Evolutionary conservation across 2,113 vertebrate species (phyloP), one percentile per base, ranked within the genome.

Genomic region (Boleophthalmus pectinirostris): DNA sequence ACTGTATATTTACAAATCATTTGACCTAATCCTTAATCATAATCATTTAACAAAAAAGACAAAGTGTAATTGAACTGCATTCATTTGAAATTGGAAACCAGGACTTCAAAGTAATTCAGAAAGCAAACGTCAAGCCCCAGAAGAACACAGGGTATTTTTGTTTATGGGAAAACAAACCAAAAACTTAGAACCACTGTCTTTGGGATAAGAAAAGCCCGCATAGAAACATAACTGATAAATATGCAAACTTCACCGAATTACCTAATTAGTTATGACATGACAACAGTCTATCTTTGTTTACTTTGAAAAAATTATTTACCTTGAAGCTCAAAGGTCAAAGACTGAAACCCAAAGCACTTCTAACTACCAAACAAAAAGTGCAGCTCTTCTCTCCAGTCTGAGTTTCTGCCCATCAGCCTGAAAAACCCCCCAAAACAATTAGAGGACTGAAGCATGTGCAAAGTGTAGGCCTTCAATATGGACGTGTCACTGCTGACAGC

Each of bases 401-500:
- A 53, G 2, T 14, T 23, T 47, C 18, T 35, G 60, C 49, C 49
- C 38, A 45, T 56, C 64, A 60, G 51, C 45, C 35, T 1, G 45
- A 0, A 14, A 68, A 6, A 35, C n/a, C n/a, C n/a, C n/a, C n/a
- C n/a, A 5, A 68, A 46, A 68, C 61, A 75, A 77, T 77, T 68
- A 81, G 53, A 73, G 46, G 66, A 70, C 64, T 57, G 47, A 68
- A 35, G 72, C 10, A 29, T 56, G n/a, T 43, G 23, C 53, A 13
- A 60, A 78, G 66, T 58, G 46, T 68, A 70, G 76, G 79, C 74
- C 73, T 78, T 67, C 54, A 70, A 69, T 82, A 64, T 57, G 18
- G 35, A 58, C 11, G 47, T 72, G 70, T 66, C 18, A 38, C 35
- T 16, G 68, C 24, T 56, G 80, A 56, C 8, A 35, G 69, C 68